A percentile compares a stretch with the other conserved stretches of the same genome.
phyloP scores from a whole-genome alignment of 2,113 vertebrate species.

The Chionomys nivalis region DNA sequence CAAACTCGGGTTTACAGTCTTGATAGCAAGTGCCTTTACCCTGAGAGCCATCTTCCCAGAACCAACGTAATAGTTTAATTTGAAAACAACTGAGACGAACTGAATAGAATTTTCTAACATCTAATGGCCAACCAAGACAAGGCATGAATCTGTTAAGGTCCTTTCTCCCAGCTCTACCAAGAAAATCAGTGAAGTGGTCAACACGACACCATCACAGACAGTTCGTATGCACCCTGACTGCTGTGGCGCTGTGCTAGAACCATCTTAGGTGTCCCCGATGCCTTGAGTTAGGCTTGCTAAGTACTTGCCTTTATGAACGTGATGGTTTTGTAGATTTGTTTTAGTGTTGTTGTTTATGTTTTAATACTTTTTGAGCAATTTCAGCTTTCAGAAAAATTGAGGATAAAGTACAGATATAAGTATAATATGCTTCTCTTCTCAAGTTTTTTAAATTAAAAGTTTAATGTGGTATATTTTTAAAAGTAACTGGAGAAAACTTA shows the following conservation, averaged over 20 bases:
- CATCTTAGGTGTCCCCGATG: too few species aligned
- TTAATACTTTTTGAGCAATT: neutral
- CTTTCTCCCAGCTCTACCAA: neutral
- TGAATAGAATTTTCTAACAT: too few species aligned
- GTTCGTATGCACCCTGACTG: neutral
- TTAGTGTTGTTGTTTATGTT: neutral
- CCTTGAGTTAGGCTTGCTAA: neutral
- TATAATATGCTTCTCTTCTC: neutral
- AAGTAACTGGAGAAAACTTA: neutral
- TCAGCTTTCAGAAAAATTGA: neutral
- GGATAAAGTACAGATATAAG: too few species aligned
- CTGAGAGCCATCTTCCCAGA: neutral
- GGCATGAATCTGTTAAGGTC: too few species aligned
- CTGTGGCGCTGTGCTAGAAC: neutral
- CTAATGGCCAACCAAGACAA: neutral
- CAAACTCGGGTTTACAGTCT: too few species aligned
- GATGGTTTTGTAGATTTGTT: neutral
- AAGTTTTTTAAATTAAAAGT: neutral
- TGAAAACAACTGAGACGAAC: neutral
- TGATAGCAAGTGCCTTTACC: too few species aligned
- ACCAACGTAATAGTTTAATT: neutral
- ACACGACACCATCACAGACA: neutral
- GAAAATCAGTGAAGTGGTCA: neutral
- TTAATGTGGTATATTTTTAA: neutral
- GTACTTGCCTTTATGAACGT: neutral